Evolutionary conservation across 2,113 vertebrate species (phyloP).

Genomic region (Elachura formosa): DNA sequence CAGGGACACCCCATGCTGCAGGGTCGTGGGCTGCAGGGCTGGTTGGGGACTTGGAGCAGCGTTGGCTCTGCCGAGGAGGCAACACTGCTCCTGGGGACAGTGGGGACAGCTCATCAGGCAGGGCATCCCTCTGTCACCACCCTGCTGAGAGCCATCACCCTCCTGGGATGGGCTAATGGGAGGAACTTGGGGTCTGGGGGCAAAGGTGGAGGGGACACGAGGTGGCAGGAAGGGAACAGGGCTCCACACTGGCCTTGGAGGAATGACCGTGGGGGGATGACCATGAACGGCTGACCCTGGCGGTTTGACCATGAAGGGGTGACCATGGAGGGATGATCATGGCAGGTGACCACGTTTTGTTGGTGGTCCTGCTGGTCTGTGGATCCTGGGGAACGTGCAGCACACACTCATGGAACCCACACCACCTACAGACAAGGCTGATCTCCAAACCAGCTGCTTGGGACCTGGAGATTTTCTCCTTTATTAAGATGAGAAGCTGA

Average conservation of each 20-base stretch:
- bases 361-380: fast-evolving
- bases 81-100: neutral
- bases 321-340: fast-evolving
- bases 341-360: fast-evolving
- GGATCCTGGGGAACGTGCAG: fast-evolving
- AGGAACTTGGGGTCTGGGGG: neutral
- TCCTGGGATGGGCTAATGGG: fast-evolving
- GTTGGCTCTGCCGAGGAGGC: neutral
- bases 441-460: neutral
- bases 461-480: neutral
- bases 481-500: neutral
- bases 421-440: neutral
- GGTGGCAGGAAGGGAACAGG: neutral
- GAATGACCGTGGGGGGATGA: too few species aligned
- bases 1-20: neutral
- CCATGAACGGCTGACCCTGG: neutral
- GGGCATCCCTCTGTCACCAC: neutral
- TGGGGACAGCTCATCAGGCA: fast-evolving
- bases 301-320: fast-evolving
- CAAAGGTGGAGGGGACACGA: fast-evolving
- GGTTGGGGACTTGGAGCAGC: neutral
- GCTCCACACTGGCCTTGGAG: neutral
- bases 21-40: neutral
- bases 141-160: neutral
- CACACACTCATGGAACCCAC: neutral